A percentile compares a stretch with the other conserved stretches of the same genome.
phyloP scores from a whole-genome alignment of 2,888 invertebrate genomes.

The Drosophila diplacantha region DNA sequence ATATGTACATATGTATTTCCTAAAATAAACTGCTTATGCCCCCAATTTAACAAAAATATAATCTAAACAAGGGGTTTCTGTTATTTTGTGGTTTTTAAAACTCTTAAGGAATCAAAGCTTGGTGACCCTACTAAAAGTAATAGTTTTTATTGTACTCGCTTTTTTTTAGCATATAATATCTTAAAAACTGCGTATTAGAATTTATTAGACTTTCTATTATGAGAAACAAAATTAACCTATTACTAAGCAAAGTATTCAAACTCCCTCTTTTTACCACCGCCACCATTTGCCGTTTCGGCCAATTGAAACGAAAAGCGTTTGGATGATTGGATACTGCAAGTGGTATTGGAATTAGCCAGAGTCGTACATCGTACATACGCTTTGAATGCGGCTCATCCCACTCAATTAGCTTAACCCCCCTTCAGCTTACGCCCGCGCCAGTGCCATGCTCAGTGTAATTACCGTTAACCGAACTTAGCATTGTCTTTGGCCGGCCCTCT shows the following conservation, averaged over 20 bases:
- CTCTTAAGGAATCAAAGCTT: too few species aligned
- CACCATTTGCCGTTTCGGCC: not conserved
- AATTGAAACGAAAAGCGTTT: constrained; percentile 18
- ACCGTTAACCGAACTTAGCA: constrained; percentile 35
- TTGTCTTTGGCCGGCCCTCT: constrained; percentile 40
- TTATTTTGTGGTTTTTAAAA: too few species aligned
- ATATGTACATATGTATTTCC: not conserved
- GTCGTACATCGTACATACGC: constrained; percentile 1
- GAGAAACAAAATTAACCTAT: too few species aligned
- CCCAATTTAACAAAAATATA: too few species aligned
- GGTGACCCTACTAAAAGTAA: too few species aligned
- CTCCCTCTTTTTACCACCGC: not conserved
- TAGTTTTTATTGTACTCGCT: too few species aligned
- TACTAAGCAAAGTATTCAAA: not conserved
- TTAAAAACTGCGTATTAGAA: too few species aligned
- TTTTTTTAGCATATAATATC: too few species aligned
- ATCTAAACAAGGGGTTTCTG: too few species aligned
- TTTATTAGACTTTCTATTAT: too few species aligned
- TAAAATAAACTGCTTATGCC: too few species aligned
- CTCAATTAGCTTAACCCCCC: constrained; percentile 17
- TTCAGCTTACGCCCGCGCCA: not conserved
- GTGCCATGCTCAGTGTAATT: constrained; percentile 22
- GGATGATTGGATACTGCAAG: constrained; percentile 20
- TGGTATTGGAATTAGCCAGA: constrained; percentile 33
- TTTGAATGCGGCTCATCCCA: constrained; percentile 30